These are phyloP conservation scores for Myripristis jacobus DNA, from an alignment of 2,797 vertebrate species.

Conservation along the genomic window DNA sequence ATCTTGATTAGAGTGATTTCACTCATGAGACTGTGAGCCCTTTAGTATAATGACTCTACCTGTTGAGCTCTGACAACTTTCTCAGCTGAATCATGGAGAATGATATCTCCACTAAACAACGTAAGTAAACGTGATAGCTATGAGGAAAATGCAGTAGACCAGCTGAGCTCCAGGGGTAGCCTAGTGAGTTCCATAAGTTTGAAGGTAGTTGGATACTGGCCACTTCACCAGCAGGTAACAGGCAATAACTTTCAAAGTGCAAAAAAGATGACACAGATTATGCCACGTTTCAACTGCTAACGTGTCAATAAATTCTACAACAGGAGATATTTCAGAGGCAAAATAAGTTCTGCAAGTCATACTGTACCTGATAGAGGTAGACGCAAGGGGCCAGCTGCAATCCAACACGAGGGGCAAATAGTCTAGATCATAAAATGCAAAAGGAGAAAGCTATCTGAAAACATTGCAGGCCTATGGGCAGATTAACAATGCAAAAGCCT, in stretches of 20 bases:
- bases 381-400: slow-evolving; percentile 79
- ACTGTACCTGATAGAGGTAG: slow-evolving; percentile 85
- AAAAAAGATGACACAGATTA: slow-evolving; percentile 43
- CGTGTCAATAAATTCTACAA: slow-evolving; percentile 7
- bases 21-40: slow-evolving; percentile 19
- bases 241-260: slow-evolving; percentile 61
- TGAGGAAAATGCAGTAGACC: slow-evolving; percentile 52
- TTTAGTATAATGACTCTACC: slow-evolving; percentile 56
- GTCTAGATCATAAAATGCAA: slow-evolving; percentile 69
- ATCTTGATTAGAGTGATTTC: slow-evolving; percentile 30
- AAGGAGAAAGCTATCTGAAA: slow-evolving; percentile 61
- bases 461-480: slow-evolving; percentile 53
- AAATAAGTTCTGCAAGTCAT: slow-evolving; percentile 73
- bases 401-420: slow-evolving; percentile 79
- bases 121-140: slow-evolving; percentile 38
- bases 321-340: slow-evolving; percentile 13
- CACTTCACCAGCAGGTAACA: slow-evolving; percentile 49
- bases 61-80: slow-evolving; percentile 70
- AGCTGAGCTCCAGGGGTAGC: slow-evolving; percentile 42
- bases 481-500: slow-evolving; percentile 55
- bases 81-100: slow-evolving; percentile 21
- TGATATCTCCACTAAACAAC: slow-evolving; percentile 35
- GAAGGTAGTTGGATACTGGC: slow-evolving; percentile 58
- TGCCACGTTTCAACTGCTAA: neutral
- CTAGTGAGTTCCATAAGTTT: slow-evolving; percentile 55